Evolutionary conservation across 2,113 vertebrate species (phyloP).

Genomic region (Triplophysa siluroides): DNA sequence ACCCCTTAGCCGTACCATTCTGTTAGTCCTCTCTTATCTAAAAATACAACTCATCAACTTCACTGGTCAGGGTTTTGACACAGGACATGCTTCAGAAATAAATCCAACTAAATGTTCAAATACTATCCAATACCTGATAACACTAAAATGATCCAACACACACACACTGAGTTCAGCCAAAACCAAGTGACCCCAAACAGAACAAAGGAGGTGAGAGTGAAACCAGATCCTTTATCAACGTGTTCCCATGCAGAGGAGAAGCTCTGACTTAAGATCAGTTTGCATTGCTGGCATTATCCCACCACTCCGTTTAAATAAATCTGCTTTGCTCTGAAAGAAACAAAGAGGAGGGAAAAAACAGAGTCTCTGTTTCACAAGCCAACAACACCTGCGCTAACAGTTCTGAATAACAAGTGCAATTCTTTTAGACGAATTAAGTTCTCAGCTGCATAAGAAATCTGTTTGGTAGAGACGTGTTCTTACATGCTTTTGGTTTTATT

Average conservation of each 20-base stretch:
- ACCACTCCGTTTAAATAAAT: slow-evolving; percentile 33
- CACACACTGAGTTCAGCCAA: slow-evolving; percentile 25
- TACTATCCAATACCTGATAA: neutral
- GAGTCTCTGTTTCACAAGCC: slow-evolving; percentile 29
- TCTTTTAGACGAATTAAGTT: neutral
- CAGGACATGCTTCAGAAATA: neutral
- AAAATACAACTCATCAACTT: neutral
- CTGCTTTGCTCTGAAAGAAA: slow-evolving; percentile 36
- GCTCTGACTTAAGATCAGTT: slow-evolving; percentile 33
- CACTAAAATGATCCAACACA: slow-evolving; percentile 1
- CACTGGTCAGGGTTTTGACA: neutral
- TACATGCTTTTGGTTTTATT: slow-evolving; percentile 14
- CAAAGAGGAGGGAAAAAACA: slow-evolving; percentile 16
- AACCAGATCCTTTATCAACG: slow-evolving; percentile 34
- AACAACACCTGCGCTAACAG: slow-evolving; percentile 36
- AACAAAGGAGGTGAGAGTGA: slow-evolving; percentile 34
- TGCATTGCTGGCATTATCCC: slow-evolving; percentile 34
- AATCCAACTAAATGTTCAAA: neutral
- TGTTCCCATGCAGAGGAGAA: slow-evolving; percentile 37
- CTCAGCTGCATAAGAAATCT: neutral
- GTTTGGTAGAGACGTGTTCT: slow-evolving; percentile 19
- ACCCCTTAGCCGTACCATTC: neutral
- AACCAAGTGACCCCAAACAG: slow-evolving; percentile 34
- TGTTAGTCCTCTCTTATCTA: neutral
- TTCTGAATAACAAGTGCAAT: slow-evolving; percentile 33